Percentiles rank a stretch among this genome's conserved stretches.
phyloP scores from a whole-genome alignment of 2,888 invertebrate genomes.

The Plebejus melissa region DNA sequence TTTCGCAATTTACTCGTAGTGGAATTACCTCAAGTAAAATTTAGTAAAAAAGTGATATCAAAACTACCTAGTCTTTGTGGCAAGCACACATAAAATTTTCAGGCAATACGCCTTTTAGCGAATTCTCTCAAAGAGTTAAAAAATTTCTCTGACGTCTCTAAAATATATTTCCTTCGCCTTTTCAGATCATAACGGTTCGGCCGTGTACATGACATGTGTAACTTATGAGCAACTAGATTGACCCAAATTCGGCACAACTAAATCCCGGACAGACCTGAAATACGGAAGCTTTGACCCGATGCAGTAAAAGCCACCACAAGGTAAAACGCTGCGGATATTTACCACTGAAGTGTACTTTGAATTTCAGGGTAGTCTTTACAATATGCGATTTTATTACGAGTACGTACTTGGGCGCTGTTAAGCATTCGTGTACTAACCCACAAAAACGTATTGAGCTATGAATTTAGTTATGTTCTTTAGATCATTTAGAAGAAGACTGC shows the following conservation, averaged over 20 bases:
- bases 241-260: not conserved
- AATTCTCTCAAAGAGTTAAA: not conserved
- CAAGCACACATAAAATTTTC: no score
- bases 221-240: not conserved
- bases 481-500: not conserved
- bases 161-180: not conserved
- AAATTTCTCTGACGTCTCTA: not conserved
- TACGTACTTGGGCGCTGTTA: no score
- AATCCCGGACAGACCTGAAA: constrained; percentile 8
- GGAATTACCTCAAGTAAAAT: no score
- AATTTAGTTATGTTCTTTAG: no score
- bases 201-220: not conserved
- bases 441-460: no score
- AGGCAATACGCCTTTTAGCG: no score
- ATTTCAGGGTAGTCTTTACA: not conserved
- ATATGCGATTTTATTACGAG: no score
- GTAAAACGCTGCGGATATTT: constrained; percentile 4
- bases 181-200: not conserved
- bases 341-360: not conserved
- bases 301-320: constrained; percentile 6
- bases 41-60: no score
- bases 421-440: no score
- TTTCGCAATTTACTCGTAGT: no score
- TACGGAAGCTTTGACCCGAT: not conserved
- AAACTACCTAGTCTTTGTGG: no score